Percentiles rank a stretch among this genome's conserved stretches.
Conservation (phyloP, 37 sponge, comb jelly and placozoan species). For the Geodia barretti region DNA sequence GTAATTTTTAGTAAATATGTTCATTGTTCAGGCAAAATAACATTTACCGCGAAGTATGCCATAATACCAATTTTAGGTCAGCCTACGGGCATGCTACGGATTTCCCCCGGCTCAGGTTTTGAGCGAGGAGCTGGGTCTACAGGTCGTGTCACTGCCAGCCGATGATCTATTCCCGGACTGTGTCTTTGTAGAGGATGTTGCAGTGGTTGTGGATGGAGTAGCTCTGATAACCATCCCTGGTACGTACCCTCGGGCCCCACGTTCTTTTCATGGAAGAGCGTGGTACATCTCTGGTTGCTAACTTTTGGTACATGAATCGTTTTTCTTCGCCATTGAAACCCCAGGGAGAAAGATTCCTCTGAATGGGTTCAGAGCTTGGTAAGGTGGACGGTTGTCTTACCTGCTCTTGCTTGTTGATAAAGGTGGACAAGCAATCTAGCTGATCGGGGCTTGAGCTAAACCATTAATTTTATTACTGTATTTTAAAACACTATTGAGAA, state of each 20-base stretch:
- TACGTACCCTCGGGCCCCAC: too few relatives aligned
- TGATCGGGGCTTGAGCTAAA: too few relatives aligned
- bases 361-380: conserved; percentile 41
- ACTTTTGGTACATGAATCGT: too few relatives aligned
- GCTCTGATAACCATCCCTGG: conserved; percentile 70
- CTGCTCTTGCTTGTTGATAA: conserved; percentile 70
- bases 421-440: not conserved
- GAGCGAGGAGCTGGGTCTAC: conserved; percentile 24
- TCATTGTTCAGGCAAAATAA: too few relatives aligned
- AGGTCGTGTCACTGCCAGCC: conserved; percentile 53
- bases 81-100: too few relatives aligned
- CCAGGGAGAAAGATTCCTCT: conserved; percentile 47
- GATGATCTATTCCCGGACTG: conserved; percentile 84
- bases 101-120: too few relatives aligned
- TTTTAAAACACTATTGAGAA: too few relatives aligned
- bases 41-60: too few relatives aligned
- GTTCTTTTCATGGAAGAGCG: not conserved
- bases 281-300: not conserved
- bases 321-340: too few relatives aligned
- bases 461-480: not conserved
- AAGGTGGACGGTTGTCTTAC: conserved; percentile 78
- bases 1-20: too few relatives aligned
- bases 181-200: conserved; percentile 90
- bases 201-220: conserved; percentile 59
- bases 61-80: too few relatives aligned